phyloP scores from a whole-genome alignment of 2,888 invertebrate species.

The Eupeodes luniger region DNA sequence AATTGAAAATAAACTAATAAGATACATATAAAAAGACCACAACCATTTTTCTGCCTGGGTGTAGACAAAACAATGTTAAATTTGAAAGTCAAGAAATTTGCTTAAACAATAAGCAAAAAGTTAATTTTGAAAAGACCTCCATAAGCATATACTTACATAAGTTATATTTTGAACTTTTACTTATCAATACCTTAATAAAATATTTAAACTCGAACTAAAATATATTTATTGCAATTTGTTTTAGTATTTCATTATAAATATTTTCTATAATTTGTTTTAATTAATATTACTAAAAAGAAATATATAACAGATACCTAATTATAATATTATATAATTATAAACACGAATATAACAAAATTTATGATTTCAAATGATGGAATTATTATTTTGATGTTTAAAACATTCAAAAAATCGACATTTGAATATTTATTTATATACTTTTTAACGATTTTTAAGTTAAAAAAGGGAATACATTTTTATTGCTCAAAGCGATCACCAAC shows the following conservation, averaged over 20 bases:
- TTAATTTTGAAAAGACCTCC: too few relatives aligned
- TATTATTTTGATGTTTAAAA: background rate
- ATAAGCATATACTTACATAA: background rate
- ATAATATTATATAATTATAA: background rate
- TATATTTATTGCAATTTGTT: slow-evolving; percentile 13
- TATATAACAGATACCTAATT: background rate
- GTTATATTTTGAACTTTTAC: background rate
- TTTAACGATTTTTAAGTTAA: background rate
- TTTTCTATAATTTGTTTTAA: background rate
- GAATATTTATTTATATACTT: background rate
- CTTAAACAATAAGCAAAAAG: too few relatives aligned
- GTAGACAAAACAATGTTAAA: too few relatives aligned
- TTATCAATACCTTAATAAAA: background rate
- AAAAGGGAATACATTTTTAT: background rate
- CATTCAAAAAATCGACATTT: too few relatives aligned
- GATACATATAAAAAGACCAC: too few relatives aligned
- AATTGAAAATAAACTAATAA: too few relatives aligned
- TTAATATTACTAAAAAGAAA: background rate
- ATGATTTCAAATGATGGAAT: background rate
- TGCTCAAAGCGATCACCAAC: background rate
- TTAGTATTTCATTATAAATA: slow-evolving; percentile 10
- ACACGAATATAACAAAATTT: background rate
- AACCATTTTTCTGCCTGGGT: too few relatives aligned
- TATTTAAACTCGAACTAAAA: background rate
- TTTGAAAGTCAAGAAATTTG: too few relatives aligned